Conservation (phyloP, 2,888 invertebrate species). For the Ommatoiulus sabulosus region DNA sequence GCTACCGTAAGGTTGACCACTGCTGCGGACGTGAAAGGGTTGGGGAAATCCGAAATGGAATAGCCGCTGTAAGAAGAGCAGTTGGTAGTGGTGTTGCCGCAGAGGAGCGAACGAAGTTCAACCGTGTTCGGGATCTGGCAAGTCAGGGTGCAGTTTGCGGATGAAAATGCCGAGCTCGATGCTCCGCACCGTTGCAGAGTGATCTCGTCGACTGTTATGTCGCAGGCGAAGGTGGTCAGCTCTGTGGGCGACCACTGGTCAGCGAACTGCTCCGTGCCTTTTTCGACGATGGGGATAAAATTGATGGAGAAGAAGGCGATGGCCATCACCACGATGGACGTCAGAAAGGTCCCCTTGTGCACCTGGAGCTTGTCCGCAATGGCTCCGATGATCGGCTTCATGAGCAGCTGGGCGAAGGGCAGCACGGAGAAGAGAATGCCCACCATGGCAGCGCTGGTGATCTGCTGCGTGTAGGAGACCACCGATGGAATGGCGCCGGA, state of each 20-base stretch:
- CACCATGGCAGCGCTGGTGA: constrained; percentile 46
- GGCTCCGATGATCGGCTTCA: constrained; percentile 47
- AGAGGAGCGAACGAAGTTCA: background rate
- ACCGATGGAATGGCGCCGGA: constrained; percentile 47
- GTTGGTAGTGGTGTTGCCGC: background rate
- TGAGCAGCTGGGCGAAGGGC: constrained; percentile 52
- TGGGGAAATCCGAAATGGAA: background rate
- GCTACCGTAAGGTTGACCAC: background rate
- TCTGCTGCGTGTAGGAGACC: constrained; percentile 45
- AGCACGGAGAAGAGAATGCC: constrained; percentile 54
- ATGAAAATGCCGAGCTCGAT: background rate
- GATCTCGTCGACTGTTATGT: background rate
- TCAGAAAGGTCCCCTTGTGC: constrained; percentile 47
- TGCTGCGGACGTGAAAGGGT: background rate
- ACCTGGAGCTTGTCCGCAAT: constrained; percentile 53
- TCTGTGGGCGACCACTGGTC: background rate
- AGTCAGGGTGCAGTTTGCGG: background rate
- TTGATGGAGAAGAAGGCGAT: constrained; percentile 54
- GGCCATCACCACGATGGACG: constrained; percentile 46
- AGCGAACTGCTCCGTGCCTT: background rate
- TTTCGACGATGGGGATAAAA: constrained; percentile 37
- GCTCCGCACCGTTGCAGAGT: background rate
- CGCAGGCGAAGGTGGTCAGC: background rate
- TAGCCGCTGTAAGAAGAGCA: background rate
- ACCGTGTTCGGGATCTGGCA: constrained; percentile 42